Evolutionary conservation across 2,797 vertebrate genomes (phyloP).

Genomic region (Poeciliopsis turneri): DNA sequence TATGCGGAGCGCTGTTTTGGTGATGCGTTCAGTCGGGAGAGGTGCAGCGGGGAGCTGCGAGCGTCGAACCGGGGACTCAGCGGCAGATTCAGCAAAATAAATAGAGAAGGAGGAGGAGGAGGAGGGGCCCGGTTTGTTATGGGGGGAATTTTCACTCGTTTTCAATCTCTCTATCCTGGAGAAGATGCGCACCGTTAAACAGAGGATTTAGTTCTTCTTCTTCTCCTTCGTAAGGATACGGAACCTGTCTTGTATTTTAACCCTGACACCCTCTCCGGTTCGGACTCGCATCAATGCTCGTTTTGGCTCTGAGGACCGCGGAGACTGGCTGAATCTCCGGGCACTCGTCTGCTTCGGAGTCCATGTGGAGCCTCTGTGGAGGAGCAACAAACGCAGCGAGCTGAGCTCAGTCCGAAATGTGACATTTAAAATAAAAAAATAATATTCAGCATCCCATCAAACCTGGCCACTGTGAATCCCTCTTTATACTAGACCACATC

Average conservation of each 20-base stretch:
- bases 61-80: constrained; percentile 41
- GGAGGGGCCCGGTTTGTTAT: constrained; percentile 20
- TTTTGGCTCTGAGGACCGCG: constrained; percentile 41
- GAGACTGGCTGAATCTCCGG: constrained; percentile 42
- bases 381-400: constrained; percentile 41
- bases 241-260: constrained; percentile 22
- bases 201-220: constrained; percentile 57
- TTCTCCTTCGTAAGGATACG: constrained; percentile 10
- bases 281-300: constrained; percentile 31
- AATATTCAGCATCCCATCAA: constrained; percentile 14
- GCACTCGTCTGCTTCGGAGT: constrained; percentile 27
- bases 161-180: constrained; percentile 12
- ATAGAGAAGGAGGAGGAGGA: not conserved
- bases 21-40: constrained; percentile 63
- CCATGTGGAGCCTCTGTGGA: constrained; percentile 62
- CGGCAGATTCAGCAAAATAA: constrained; percentile 18
- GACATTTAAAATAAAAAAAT: constrained; percentile 57
- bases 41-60: constrained; percentile 55
- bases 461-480: constrained; percentile 51
- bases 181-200: constrained; percentile 60
- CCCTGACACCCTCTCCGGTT: constrained; percentile 13
- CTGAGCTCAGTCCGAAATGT: constrained; percentile 74
- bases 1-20: constrained; percentile 63
- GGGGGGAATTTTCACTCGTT: constrained; percentile 21
- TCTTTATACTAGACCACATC: constrained; percentile 49